Evolutionary conservation across 2,797 vertebrate genomes (phyloP), one percentile per base, ranked within the genome.

Genomic region (Brotogeris chrysoptera): DNA sequence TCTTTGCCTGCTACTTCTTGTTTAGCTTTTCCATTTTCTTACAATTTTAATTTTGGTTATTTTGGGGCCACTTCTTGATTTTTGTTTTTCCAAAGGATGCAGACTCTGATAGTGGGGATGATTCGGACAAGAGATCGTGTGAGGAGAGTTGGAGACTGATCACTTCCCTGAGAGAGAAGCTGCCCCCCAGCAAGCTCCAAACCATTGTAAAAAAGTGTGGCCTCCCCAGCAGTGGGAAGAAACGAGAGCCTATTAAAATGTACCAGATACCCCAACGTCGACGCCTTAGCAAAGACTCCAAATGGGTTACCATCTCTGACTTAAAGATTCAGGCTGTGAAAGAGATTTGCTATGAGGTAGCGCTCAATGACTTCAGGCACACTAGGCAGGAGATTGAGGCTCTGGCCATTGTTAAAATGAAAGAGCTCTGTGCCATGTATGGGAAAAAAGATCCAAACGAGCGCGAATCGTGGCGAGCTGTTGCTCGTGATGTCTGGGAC

Each of bases 71-170:
- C 98, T 98, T 98, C 98, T 98, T 98, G 96, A 98, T 98, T 98
- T 98, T 98, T 98, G 98, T 98, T 99, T 99, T 98, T 98, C 98
- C 99, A 97, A 99, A 99, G 99, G 99, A 99, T 95, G 99, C 99
- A 98, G 99, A 99, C 98, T 99, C 99, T 98, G 99, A 99, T 99
- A 99, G 99, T 99, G 99, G 99, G 95, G 99, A 99, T 98, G 99
- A 99, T 98, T 99, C 99, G 98, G 99, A 99, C 99, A 99, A 99
- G 99, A 98, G 99, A 97, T 99, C 99, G 97, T 99, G 99, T 93
- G 99, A 99, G 97, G 99, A 99, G 98, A 99, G 99, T 98, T 99
- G 99, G 99, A 99, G 99, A 98, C 98, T 99, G 98, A 99, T 99
- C 97, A 99, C 99, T 97, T 99, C 99, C 97, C 97, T 99, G 98